Evolutionary conservation across 2,797 vertebrate genomes (phyloP), one percentile per base, ranked within the genome.

Genomic region (Anniella stebbinsi): DNA sequence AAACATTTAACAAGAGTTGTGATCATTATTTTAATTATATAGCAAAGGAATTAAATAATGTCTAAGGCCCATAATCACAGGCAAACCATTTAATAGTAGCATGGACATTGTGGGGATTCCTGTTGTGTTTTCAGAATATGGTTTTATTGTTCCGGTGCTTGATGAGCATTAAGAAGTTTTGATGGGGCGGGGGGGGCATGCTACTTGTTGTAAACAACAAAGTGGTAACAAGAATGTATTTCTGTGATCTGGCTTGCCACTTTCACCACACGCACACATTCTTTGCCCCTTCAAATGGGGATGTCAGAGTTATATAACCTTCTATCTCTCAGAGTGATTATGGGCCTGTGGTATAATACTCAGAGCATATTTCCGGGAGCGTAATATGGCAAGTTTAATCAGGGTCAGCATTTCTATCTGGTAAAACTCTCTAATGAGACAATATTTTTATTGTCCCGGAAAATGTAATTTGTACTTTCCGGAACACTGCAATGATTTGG

Each of bases 21-120:
- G 36, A 82, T 80, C 63, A 90, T 63, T 67, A 21, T 25, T 38
- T n/a, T 75, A 84, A 80, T 70, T 91, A 87, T 94, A 96, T 92
- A 60, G n/a, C n/a, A n/a, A n/a, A n/a, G n/a, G n/a, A n/a, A 87
- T 91, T 0, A 36, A 60, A 70, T 10, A 12, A 17, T 78, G 15
- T 33, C 18, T 60, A 81, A 63, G 51, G 12, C 8, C 3, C 6
- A 36, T 75, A 82, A 6, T 88, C 67, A 51, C 76, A 88, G 33
- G 18, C 33, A 78, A 89, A 41, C 48, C 90, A 0, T 36, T 9
- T 0, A 0, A 15, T 84, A 23, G 2, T 10, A 25, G 6, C 66
- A 45, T 0, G 51, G 72, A 41, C 75, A 54, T 87, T 33, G 78
- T 25, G 21, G 63, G 60, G 66, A 63, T 89, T 21, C 5, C 4